Conservation (phyloP, 2,113 vertebrate species). For the Mirounga angustirostris region DNA sequence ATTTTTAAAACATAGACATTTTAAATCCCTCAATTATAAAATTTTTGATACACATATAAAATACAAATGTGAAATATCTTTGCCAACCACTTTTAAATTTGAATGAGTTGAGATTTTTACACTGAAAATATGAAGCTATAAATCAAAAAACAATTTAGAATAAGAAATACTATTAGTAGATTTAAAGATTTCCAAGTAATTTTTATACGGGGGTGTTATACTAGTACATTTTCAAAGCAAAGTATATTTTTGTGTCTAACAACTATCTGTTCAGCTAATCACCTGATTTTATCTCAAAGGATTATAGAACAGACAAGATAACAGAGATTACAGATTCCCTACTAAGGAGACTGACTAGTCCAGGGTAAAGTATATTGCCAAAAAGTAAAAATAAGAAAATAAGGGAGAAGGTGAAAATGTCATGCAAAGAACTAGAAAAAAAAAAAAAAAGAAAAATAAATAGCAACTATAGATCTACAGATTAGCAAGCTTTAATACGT, state of each 20-base stretch:
- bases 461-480: background rate
- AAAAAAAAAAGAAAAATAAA: background rate
- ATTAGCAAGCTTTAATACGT: background rate
- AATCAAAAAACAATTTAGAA: slow-evolving; percentile 2
- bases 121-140: background rate
- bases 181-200: slow-evolving; percentile 9
- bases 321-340: background rate
- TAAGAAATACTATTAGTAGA: background rate
- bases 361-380: background rate
- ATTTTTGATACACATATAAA: background rate
- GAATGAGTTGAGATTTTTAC: background rate
- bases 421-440: slow-evolving; percentile 5
- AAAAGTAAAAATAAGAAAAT: background rate
- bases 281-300: background rate
- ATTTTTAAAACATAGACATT: slow-evolving; percentile 10
- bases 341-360: background rate
- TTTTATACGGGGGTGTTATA: background rate
- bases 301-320: background rate
- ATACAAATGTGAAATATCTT: background rate
- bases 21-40: background rate
- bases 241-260: background rate
- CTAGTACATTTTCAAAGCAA: background rate
- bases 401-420: background rate
- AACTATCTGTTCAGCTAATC: background rate
- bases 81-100: slow-evolving; percentile 3